Evolutionary conservation across 2,888 invertebrate genomes (phyloP), one percentile per base, ranked within the genome.

Genomic region (Ennomos quercinarius): DNA sequence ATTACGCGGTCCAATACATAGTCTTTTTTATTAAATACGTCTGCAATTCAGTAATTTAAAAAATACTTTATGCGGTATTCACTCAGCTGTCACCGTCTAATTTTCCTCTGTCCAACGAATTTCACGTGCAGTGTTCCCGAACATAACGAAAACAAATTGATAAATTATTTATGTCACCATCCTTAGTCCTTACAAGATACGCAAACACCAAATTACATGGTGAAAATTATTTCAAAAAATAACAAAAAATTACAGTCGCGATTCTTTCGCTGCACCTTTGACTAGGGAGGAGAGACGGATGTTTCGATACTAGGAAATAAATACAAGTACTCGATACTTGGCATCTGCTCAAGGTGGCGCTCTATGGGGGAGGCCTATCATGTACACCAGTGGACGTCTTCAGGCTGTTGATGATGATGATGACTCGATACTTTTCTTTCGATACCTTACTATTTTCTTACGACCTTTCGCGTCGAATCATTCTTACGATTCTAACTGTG

Each of bases 11-110:
- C 44, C 59, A 73, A 69, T 72, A 68, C 61, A 62, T 64, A 66
- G 71, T 74, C 73, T 73, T 75, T 68, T 17, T 17, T 17, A 17
- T 17, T 72, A 76, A 73, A 4, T 27, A 27, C 5, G 5, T 27
- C 27, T 27, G 27, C 6, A 27, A 6, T 27, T 27, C 6, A 5
- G 27, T 27, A 76, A 80, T 77, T 76, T 69, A 42, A 57, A 67
- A n/a, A 68, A 72, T 74, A 68, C 76, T 63, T 67, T 84, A 89
- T 91, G 89, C 90, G 90, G 91, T 89, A 87, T 86, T 83, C 76
- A 58, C 70, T 70, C 78, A 76, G 58, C 80, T 83, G 81, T 80
- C 80, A 74, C 71, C 69, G 81, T 80, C 77, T 71, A 73, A 62
- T 70, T 70, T 72, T 77, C 72, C 61, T 80, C 73, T 76, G 78